Evolutionary conservation across 37 sponge, comb jelly and placozoan species (phyloP).

Genomic region (Bolinopsis microptera): DNA sequence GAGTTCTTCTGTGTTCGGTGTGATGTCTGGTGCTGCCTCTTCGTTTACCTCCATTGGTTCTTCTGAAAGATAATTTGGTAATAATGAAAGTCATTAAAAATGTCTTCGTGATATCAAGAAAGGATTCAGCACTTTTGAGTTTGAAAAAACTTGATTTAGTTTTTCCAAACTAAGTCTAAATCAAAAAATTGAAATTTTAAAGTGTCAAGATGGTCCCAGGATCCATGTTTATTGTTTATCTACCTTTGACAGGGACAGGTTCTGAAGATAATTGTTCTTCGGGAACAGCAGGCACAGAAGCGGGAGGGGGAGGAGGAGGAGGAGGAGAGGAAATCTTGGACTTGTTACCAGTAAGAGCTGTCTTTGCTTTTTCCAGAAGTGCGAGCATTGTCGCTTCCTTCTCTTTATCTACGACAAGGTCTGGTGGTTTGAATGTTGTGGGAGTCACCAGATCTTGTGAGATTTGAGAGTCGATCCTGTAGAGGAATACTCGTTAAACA

Average conservation of each 20-base stretch:
- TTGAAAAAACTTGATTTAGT: too few relatives aligned
- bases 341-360: background rate
- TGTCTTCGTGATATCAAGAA: too few relatives aligned
- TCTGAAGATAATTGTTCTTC: background rate
- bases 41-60: too few relatives aligned
- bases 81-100: too few relatives aligned
- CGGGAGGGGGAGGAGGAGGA: background rate
- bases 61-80: too few relatives aligned
- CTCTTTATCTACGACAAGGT: slow-evolving; percentile 6
- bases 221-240: too few relatives aligned
- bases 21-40: background rate
- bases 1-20: too few relatives aligned
- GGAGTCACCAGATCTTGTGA: background rate
- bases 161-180: too few relatives aligned
- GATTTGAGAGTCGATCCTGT: background rate
- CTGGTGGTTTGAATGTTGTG: background rate
- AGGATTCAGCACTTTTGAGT: too few relatives aligned
- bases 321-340: background rate
- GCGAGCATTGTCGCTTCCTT: slow-evolving; percentile 25
- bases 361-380: slow-evolving; percentile 16
- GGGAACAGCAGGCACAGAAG: background rate
- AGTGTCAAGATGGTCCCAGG: too few relatives aligned
- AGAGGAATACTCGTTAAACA: too few relatives aligned
- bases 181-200: too few relatives aligned
- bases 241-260: background rate